Evolutionary conservation across 2,888 invertebrate species (phyloP).

Genomic region (Pristionchus entomophagus): DNA sequence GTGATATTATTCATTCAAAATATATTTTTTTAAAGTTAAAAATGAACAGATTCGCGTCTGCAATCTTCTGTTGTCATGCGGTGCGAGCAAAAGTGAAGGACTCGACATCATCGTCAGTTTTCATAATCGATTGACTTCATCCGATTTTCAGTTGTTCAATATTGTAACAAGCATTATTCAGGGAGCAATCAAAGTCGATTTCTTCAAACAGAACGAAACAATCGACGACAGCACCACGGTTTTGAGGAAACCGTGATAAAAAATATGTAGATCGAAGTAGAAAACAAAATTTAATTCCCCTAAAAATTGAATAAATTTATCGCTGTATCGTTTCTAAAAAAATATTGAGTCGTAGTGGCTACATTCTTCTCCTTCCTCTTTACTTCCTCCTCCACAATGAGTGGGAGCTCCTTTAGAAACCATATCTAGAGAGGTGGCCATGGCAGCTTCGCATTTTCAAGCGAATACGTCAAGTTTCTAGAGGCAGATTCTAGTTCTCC

Average conservation of each 20-base stretch:
- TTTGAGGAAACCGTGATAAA: neutral
- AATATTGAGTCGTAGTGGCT: neutral
- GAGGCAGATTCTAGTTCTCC: neutral
- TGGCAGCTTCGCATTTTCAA: neutral
- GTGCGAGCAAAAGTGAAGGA: neutral
- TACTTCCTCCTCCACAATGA: neutral
- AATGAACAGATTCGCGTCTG: neutral
- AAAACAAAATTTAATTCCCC: too few relatives aligned
- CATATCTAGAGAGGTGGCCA: neutral
- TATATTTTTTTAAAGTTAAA: neutral
- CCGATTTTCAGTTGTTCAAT: neutral
- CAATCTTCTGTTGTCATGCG: neutral
- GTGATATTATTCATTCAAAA: neutral
- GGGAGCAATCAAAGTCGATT: neutral
- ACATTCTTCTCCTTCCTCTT: neutral
- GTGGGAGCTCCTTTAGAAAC: neutral
- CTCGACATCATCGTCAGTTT: neutral
- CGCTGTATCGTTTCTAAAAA: too few relatives aligned
- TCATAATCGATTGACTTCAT: neutral
- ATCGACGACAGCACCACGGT: neutral
- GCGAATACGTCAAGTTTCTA: neutral
- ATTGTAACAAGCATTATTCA: neutral
- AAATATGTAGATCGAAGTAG: too few relatives aligned
- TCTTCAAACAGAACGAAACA: neutral
- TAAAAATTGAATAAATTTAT: too few relatives aligned